A percentile compares a stretch with the other conserved stretches of the same genome.
phyloP scores from a whole-genome alignment of 2,113 vertebrate species.

The Triplophysa dalaica region DNA sequence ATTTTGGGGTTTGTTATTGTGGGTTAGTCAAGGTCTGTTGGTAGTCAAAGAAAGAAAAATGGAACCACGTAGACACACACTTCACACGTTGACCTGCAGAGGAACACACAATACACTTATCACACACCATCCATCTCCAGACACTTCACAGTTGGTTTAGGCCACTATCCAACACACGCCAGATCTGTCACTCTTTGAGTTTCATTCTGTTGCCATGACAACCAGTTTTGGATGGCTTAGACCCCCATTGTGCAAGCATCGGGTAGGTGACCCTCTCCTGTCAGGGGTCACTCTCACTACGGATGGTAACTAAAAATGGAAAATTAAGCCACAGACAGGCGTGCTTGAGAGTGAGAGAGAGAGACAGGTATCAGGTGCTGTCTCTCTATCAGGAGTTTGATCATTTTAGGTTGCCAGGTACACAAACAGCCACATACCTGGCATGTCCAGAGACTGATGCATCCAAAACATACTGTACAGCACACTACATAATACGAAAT shows the following conservation, averaged over 20 bases:
- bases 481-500: no score
- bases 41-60: neutral
- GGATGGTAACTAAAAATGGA: slow-evolving; percentile 30
- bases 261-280: slow-evolving; percentile 24
- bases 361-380: neutral
- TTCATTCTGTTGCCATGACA: slow-evolving; percentile 41
- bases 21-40: slow-evolving; percentile 10
- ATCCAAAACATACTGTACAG: no score
- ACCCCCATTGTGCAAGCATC: slow-evolving; percentile 14
- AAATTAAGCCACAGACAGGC: slow-evolving; percentile 16
- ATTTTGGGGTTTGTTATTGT: slow-evolving; percentile 15
- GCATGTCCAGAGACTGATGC: no score
- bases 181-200: slow-evolving; percentile 30
- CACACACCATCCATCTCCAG: slow-evolving; percentile 2
- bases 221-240: slow-evolving; percentile 25
- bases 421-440: neutral
- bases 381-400: neutral
- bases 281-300: slow-evolving; percentile 32
- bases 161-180: neutral
- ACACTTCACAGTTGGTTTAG: slow-evolving; percentile 1
- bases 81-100: neutral
- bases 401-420: neutral
- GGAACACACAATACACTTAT: neutral
- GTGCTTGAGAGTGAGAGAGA: neutral
- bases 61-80: neutral